A percentile compares a stretch with the other conserved stretches of the same genome.
Conservation (phyloP, 2,113 vertebrate genomes). For the Calyptomena viridis region DNA sequence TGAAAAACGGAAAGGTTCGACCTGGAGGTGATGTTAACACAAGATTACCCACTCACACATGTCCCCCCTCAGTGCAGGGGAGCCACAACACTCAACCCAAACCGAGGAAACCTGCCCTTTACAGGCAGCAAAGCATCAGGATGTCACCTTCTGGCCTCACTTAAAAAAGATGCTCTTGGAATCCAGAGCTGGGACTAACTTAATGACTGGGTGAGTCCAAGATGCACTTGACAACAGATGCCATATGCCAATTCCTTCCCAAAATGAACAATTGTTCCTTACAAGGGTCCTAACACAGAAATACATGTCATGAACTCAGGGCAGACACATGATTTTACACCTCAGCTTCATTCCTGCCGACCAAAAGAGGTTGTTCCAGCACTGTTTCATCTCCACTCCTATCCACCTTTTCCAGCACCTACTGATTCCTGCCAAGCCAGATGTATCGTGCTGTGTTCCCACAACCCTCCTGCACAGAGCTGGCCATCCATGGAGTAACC, state of each 20-base stretch:
- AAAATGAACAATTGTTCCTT: neutral
- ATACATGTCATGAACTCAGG: rapidly evolving
- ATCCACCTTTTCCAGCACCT: neutral
- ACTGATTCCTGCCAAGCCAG: neutral
- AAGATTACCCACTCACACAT: neutral
- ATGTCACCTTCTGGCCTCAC: neutral
- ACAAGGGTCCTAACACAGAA: neutral
- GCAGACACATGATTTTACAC: neutral
- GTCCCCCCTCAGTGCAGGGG: neutral
- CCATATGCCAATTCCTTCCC: neutral
- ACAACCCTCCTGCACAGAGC: neutral
- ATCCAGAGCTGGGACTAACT: neutral
- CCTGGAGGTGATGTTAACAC: neutral
- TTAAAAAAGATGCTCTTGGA: neutral
- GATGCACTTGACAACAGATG: neutral
- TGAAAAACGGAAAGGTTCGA: neutral
- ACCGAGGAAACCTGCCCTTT: neutral
- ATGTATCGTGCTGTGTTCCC: neutral
- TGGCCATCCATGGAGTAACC: neutral
- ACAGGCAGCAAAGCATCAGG: neutral
- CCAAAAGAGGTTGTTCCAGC: neutral
- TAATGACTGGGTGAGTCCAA: neutral
- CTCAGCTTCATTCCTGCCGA: neutral
- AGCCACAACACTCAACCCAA: neutral
- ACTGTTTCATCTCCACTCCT: neutral